A percentile compares a stretch with the other conserved stretches of the same genome.
These are phyloP conservation scores for Chaetophractus vellerosus DNA, from an alignment of 2,797 vertebrate genomes.

Conservation along the genomic window DNA sequence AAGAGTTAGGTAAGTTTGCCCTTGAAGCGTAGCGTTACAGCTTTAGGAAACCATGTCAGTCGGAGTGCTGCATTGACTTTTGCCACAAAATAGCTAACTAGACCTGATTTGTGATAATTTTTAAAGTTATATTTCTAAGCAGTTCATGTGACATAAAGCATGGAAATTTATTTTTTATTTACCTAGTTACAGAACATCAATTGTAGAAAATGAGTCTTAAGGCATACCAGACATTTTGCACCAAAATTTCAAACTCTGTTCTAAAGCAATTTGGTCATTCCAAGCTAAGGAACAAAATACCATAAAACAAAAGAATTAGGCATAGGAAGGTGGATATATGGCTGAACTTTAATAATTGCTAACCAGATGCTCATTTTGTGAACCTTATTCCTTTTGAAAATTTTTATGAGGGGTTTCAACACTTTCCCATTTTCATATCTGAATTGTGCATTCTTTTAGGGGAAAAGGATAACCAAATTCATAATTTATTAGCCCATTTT, in stretches of 20 bases:
- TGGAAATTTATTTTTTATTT: neutral
- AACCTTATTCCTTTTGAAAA: slow-evolving; percentile 35
- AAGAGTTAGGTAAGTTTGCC: neutral
- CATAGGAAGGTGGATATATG: neutral
- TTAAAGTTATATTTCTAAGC: slow-evolving; percentile 60
- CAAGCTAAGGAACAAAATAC: neutral
- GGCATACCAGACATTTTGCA: neutral
- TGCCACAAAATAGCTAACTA: slow-evolving; percentile 38
- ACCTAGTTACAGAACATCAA: neutral
- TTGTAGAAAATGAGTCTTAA: neutral
- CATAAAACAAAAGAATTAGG: neutral
- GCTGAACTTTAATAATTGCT: neutral
- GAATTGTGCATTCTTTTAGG: slow-evolving; percentile 22
- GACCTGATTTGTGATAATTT: slow-evolving; percentile 35
- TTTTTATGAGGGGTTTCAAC: slow-evolving; percentile 5
- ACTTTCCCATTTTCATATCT: neutral
- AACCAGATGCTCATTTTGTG: slow-evolving; percentile 45
- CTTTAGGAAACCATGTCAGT: neutral
- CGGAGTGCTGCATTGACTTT: neutral
- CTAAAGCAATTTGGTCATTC: neutral
- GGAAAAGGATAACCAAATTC: slow-evolving; percentile 11
- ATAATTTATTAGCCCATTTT: neutral
- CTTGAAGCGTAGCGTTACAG: neutral
- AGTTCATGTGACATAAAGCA: neutral
- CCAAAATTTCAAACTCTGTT: slow-evolving; percentile 5